Evolutionary conservation across 2,888 invertebrate species (phyloP), one percentile per base, ranked within the genome.

Genomic region (Papilio demoleus): DNA sequence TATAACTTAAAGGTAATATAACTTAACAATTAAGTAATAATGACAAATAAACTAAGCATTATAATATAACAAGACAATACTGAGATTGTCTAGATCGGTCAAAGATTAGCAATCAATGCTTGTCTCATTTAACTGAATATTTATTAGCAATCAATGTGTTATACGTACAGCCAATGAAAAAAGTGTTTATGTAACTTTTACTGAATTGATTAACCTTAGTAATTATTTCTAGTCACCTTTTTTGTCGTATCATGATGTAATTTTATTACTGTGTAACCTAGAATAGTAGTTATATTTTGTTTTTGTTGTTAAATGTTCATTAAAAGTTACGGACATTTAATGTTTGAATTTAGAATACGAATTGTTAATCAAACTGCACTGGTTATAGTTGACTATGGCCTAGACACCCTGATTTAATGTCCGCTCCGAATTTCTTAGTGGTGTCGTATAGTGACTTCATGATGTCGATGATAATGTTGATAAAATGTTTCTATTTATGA

Each of bases 171-270:
- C 60, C 27, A 19, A 60, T 38, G n/a, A 56, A 60, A 60, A 50
- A 50, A 50, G 12, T 36, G 24, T 31, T 27, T 22, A 17, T 38
- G 60, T 47, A 42, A 65, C 34, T 59, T 66, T 66, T 60, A 38
- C 36, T 50, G 36, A 50, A 50, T 60, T 60, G 19, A 60, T 60
- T 67, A 50, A 60, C 66, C 60, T 60, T 67, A 38, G 50, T 38
- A 24, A 50, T 60, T 2, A 56, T 56, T 56, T n/a, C 53, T 31
- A 56, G 53, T 56, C 53, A 56, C 53, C 17, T 56, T 56, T 47
- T 53, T 53, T 53, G 31, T 53, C n/a, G n/a, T 27, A 24, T 22
- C 11, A 53, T 31, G 27, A 50, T 27, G 14, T 50, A 50, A 50
- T 27, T 24, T 27, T 53, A 53, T n/a, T 53, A 53, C 53, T 31